phyloP scores from a whole-genome alignment of 1,140 invertebrate genomes.

The Bombus confusus region DNA sequence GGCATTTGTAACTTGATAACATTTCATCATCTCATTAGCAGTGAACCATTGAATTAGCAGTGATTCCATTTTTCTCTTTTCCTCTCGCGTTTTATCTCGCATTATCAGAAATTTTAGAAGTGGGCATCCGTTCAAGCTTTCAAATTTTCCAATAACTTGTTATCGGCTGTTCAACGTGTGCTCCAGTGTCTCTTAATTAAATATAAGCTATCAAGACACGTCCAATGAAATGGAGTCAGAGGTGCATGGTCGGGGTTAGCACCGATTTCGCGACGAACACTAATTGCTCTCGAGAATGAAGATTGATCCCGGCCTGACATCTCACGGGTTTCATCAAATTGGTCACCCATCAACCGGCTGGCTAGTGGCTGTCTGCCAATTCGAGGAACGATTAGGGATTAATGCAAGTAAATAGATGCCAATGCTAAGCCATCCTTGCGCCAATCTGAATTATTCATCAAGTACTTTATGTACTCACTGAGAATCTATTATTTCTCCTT shows the following conservation, averaged over 20 bases:
- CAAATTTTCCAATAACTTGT: no score
- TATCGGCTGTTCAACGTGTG: not conserved
- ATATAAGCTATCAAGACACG: conserved; percentile 15
- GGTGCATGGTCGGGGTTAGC: not conserved
- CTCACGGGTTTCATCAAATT: conserved; percentile 41
- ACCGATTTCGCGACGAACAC: conserved; percentile 21
- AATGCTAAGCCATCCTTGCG: not conserved
- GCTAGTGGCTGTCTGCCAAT: conserved; percentile 47
- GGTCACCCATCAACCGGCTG: conserved; percentile 38
- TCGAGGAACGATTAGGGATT: conserved; percentile 38
- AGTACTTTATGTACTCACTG: not conserved
- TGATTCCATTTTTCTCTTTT: no score
- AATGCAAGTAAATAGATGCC: conserved; percentile 40
- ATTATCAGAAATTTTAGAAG: no score
- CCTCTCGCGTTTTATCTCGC: no score
- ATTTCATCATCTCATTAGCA: no score
- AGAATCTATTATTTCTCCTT: not conserved
- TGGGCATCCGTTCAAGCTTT: no score
- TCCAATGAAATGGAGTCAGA: conserved; percentile 19
- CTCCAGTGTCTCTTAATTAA: not conserved
- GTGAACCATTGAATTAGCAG: no score
- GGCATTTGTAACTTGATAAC: no score
- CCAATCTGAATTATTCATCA: conserved; percentile 9
- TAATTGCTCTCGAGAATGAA: conserved; percentile 52
- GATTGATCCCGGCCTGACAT: conserved; percentile 52